Evolutionary conservation across 2,888 invertebrate species (phyloP), one percentile per base, ranked within the genome.

Genomic region (Anarsia innoxiella): DNA sequence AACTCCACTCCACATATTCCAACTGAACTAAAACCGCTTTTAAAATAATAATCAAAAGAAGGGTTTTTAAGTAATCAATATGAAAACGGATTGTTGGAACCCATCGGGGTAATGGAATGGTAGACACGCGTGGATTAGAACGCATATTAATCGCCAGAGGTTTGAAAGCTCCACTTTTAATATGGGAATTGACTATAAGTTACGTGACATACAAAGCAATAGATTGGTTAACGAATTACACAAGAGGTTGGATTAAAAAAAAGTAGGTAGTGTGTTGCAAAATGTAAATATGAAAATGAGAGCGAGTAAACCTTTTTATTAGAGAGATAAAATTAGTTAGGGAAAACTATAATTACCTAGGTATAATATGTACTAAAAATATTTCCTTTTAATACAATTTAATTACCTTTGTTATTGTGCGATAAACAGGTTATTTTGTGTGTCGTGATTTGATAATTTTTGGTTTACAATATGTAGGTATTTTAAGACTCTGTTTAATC

Each of bases 111-210:
- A 19, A 19, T 19, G 19, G 19, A 19, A 19, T 6, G 19, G 3
- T 19, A 5, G 19, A 3, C 3, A 6, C 19, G 19, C 19, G 19
- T 19, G 6, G 19, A 19, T 19, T 19, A 19, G 19, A 19, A 6
- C 19, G 19, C 3, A 19, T 19, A 19, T 19, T 19, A 19, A 19
- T 19, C 19, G 19, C 19, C 6, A 6, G 19, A 51, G 52, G 42
- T 49, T 53, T 55, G 45, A 58, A 46, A 39, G 45, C 44, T 45
- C 51, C 56, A 48, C 52, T 64, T 67, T 69, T 68, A 68, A 70
- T 71, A 62, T 51, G 43, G 40, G 52, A 46, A 69, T 66, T 62
- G 65, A 53, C 53, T 58, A 56, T 56, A 55, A 51, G 50, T 60
- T 53, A 5, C 3, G 19, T 6, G 19, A 19, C 19, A 19, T 19